Evolutionary conservation across 2,113 vertebrate species (phyloP).

Genomic region (Nannospalax galili): DNA sequence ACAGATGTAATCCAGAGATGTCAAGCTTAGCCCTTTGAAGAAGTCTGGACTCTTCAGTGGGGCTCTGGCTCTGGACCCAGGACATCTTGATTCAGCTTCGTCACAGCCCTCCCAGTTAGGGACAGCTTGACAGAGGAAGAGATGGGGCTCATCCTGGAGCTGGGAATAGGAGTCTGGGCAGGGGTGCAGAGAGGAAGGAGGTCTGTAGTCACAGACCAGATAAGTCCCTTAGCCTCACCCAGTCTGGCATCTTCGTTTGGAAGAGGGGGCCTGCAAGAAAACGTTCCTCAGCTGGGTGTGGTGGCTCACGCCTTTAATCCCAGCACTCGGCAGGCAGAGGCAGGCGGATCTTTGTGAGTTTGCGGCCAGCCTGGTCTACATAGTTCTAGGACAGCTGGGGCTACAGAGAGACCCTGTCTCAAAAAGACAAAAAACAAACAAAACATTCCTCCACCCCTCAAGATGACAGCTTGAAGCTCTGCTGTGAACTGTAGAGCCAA

Average conservation of each 20-base stretch:
- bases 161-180: neutral
- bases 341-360: no score
- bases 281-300: no score
- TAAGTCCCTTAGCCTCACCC: no score
- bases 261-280: no score
- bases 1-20: neutral
- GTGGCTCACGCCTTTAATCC: no score
- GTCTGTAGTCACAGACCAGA: neutral
- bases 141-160: neutral
- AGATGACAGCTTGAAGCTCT: neutral
- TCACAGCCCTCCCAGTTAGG: neutral
- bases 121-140: neutral
- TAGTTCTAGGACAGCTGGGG: no score
- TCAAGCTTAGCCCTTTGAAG: neutral
- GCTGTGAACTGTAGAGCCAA: rapidly evolving
- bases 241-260: neutral
- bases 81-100: neutral
- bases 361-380: no score
- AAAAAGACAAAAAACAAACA: no score
- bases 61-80: neutral
- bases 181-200: neutral
- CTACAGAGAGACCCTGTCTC: no score
- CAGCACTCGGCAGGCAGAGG: no score
- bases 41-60: neutral
- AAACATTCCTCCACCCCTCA: no score